Evolutionary conservation across 2,888 invertebrate genomes (phyloP), one percentile per base, ranked within the genome.

Genomic region (Tetranychus piercei): DNA sequence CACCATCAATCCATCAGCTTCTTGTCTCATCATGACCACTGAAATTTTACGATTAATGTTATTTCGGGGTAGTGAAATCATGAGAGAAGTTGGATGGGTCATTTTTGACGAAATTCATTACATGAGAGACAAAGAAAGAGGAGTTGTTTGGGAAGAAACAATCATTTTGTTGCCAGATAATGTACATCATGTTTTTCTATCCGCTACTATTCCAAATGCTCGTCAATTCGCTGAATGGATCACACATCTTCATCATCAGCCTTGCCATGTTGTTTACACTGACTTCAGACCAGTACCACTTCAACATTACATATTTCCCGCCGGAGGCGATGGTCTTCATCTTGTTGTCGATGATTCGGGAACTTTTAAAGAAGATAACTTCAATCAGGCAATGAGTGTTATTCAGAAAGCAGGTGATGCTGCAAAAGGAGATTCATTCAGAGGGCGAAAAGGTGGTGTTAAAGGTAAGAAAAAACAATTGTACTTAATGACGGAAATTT

Each of bases 41-140:
- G 99, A 99, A 86, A 99, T 99, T 87, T 85, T 99, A 77, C 86
- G 99, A 77, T 95, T 94, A 80, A 99, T 99, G 99, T 85, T 99
- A 75, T 99, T 99, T 81, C 86, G 97, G 81, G 99, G 99, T 73
- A 95, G 95, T 66, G 96, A 99, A 86, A 89, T 99, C 34, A 96
- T 96, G 91, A 87, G 96, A 76, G 99, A 99, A 87, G 96, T 99
- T 0, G 97, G 96, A 73, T 99, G 99, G 99, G 99, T 99, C 1
- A 87, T 99, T 74, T 99, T 99, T 84, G 99, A 99, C 82, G 99
- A 99, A 85, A 99, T 99, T 80, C 99, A 99, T 84, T 99, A 99
- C 82, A 99, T 99, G 99, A 88, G 99, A 80, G 96, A 99, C 82
- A 96, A 96, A 84, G 97, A 99, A 82, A 87, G 99, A 81, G 99